Percentiles rank a stretch among this genome's conserved stretches.
Evolutionary conservation across 2,797 vertebrate genomes (phyloP).

Genomic region (Chrosomus eos): DNA sequence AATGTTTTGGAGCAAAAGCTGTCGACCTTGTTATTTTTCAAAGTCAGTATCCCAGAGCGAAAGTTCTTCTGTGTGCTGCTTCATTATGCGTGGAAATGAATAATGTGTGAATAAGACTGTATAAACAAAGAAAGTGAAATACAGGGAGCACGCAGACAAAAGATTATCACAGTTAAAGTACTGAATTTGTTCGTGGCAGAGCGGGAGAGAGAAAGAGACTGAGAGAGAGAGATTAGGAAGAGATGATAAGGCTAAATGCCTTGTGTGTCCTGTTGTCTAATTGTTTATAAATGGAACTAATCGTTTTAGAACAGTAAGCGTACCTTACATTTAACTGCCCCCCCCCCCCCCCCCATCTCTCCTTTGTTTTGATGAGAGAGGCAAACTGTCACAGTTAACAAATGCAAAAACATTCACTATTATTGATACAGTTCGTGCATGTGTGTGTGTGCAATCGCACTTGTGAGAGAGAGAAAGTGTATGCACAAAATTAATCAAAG

Average conservation of each 20-base stretch:
- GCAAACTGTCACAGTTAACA: conserved; percentile 93
- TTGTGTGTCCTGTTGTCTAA: conserved; percentile 85
- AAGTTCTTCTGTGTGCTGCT: conserved; percentile 59
- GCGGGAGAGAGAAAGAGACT: conserved; percentile 44
- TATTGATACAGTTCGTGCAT: conserved; percentile 85
- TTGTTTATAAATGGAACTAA: conserved; percentile 95
- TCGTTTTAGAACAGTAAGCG: conserved; percentile 85
- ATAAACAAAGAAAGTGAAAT: conserved; percentile 68
- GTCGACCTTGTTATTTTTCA: conserved; percentile 73
- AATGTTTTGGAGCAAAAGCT: conserved; percentile 74
- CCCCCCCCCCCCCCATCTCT: conserved; percentile 13
- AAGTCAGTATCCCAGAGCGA: conserved; percentile 65
- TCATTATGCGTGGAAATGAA: conserved; percentile 80
- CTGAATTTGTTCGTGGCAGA: conserved; percentile 62
- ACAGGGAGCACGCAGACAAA: conserved; percentile 60
- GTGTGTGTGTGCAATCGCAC: conserved; percentile 60
- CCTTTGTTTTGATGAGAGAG: conserved; percentile 84
- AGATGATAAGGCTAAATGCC: conserved; percentile 74
- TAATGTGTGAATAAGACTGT: conserved; percentile 71
- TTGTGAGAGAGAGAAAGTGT: conserved; percentile 78
- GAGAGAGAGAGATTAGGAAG: conserved; percentile 55
- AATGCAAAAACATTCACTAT: conserved; percentile 92
- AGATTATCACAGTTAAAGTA: conserved; percentile 62
- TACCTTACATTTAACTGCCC: conserved; percentile 85
- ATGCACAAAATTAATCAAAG: conserved; percentile 99